Evolutionary conservation across 23 tunicate genomes (phyloP).

Genomic region (Ascidia mentula): DNA sequence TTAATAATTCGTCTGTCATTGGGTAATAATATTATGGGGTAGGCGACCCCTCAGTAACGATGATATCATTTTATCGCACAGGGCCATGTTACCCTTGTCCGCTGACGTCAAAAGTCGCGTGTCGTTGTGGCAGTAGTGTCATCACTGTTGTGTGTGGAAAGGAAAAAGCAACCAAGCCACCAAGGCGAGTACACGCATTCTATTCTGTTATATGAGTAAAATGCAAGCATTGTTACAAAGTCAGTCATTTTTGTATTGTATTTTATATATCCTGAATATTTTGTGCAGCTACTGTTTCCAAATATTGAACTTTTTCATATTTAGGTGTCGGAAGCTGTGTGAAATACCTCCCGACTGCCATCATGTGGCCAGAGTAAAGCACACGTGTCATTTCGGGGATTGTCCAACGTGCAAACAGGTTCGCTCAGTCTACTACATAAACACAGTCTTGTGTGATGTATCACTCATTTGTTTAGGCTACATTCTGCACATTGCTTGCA

Average conservation of each 20-base stretch:
- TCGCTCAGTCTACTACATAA: neutral
- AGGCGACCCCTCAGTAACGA: no score
- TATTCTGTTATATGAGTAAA: neutral
- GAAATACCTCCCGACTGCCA: slow-evolving; percentile 65
- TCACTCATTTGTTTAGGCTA: no score
- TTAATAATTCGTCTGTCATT: no score
- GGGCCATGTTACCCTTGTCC: slow-evolving; percentile 92
- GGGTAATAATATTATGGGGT: no score
- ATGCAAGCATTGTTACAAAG: no score
- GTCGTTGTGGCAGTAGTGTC: slow-evolving; percentile 57
- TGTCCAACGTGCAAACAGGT: slow-evolving; percentile 89
- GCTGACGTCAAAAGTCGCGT: slow-evolving; percentile 55
- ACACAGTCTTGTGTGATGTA: no score
- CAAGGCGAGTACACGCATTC: slow-evolving; percentile 26
- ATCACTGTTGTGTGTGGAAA: slow-evolving; percentile 83
- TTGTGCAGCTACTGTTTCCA: no score
- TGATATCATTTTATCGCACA: slow-evolving; percentile 11
- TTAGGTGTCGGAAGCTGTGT: slow-evolving; percentile 67
- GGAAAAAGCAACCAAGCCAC: slow-evolving; percentile 74
- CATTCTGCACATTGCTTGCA: no score
- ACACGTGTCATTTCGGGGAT: slow-evolving; percentile 81
- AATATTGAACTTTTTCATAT: neutral
- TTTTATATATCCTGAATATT: no score
- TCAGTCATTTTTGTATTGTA: no score
- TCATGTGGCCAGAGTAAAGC: slow-evolving; percentile 49